Percentiles rank a stretch among this genome's conserved stretches.
Conservation (phyloP, 2,113 vertebrate genomes). For the Beaufortia kweichowensis region DNA sequence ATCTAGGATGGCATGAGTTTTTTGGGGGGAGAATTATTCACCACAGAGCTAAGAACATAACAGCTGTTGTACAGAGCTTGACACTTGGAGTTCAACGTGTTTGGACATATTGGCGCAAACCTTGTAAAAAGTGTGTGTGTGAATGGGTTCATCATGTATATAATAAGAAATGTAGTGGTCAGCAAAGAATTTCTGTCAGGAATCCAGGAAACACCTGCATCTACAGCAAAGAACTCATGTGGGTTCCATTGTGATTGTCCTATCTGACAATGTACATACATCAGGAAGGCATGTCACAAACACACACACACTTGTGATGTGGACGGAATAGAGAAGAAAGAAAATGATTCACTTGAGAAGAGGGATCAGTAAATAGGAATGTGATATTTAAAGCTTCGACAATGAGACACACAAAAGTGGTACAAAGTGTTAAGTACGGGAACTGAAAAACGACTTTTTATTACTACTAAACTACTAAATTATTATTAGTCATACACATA, state of each 20-base stretch:
- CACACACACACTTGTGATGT: constrained; percentile 1
- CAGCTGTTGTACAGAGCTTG: too few relatives aligned
- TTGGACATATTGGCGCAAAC: too few relatives aligned
- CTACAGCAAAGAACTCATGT: constrained; percentile 13
- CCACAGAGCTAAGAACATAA: too few relatives aligned
- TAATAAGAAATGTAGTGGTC: constrained; percentile 21
- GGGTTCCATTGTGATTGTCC: constrained; percentile 40
- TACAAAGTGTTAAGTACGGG: too few relatives aligned
- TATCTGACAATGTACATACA: constrained; percentile 26
- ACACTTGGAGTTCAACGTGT: too few relatives aligned
- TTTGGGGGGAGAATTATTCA: too few relatives aligned
- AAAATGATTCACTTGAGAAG: constrained; percentile 22
- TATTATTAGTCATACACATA: too few relatives aligned
- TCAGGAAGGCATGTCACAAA: constrained; percentile 27
- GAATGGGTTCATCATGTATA: constrained; percentile 2
- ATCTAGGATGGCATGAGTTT: too few relatives aligned
- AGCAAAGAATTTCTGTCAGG: constrained; percentile 36
- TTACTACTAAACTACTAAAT: too few relatives aligned
- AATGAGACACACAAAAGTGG: not conserved
- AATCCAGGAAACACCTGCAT: constrained; percentile 57
- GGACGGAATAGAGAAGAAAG: not conserved
- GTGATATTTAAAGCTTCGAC: not conserved
- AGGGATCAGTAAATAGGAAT: constrained; percentile 4
- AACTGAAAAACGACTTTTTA: too few relatives aligned
- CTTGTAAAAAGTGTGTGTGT: not conserved